A percentile compares a stretch with the other conserved stretches of the same genome.
phyloP scores from a whole-genome alignment of 2,888 invertebrate species.

The Crematogaster levior region DNA sequence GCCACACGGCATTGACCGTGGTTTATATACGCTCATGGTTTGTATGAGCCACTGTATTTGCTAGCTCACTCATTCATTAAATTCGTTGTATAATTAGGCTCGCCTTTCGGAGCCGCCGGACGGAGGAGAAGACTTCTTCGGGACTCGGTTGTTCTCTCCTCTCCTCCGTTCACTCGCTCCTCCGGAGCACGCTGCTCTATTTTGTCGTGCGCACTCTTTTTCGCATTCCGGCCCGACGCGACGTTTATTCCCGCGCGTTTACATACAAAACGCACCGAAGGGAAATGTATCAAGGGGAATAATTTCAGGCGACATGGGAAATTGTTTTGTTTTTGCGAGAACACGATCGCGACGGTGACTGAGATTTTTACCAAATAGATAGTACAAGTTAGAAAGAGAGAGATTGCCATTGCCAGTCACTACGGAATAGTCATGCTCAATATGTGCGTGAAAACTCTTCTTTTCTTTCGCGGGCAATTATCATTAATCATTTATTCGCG shows the following conservation, averaged over 20 bases:
- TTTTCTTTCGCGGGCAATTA: not conserved
- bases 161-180: not conserved
- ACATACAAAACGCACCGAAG: no score
- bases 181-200: conserved; percentile 8
- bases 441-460: not conserved
- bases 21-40: conserved; percentile 82
- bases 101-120: conserved; percentile 62
- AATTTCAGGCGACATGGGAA: not conserved
- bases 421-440: not conserved
- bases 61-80: conserved; percentile 85
- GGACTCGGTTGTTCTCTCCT: conserved; percentile 9
- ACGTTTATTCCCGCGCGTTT: conserved; percentile 21
- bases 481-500: conserved; percentile 41
- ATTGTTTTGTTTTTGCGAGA: not conserved
- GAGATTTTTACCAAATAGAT: not conserved
- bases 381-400: not conserved
- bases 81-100: conserved; percentile 85
- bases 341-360: not conserved
- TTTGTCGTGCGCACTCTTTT: conserved; percentile 36
- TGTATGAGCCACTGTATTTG: conserved; percentile 83
- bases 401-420: not conserved
- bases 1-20: conserved; percentile 85
- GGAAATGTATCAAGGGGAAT: not conserved
- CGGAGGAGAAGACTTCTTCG: conserved; percentile 18
- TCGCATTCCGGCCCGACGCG: conserved; percentile 28